These are phyloP conservation scores for Zoanthus sociatus DNA, from an alignment of 92 coral and sea anemone genomes.

Conservation along the genomic window DNA sequence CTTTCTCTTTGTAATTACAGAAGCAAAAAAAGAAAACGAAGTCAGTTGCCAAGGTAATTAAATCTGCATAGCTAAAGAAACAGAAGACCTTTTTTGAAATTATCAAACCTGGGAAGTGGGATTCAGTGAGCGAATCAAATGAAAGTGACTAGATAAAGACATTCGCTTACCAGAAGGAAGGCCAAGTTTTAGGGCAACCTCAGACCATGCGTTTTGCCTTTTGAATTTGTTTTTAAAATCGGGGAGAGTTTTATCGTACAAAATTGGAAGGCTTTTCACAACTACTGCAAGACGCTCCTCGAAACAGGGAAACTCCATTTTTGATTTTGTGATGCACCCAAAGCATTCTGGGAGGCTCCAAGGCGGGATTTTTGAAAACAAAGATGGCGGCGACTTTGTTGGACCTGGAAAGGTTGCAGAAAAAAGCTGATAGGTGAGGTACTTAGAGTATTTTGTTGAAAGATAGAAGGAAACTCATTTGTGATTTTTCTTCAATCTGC, in stretches of 20 bases:
- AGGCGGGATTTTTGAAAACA: conserved; percentile 41
- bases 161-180: conserved; percentile 40
- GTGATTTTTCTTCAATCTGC: too few species aligned
- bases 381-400: conserved; percentile 69
- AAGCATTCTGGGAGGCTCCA: conserved; percentile 25
- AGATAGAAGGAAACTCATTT: too few species aligned
- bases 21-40: neutral
- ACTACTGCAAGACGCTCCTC: conserved; percentile 37
- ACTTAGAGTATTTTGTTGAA: neutral
- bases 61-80: neutral
- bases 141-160: neutral
- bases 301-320: conserved; percentile 26
- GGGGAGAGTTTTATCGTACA: conserved; percentile 24
- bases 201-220: conserved; percentile 38
- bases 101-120: too few species aligned
- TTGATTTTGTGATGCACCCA: conserved; percentile 19
- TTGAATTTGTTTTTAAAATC: conserved; percentile 36
- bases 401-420: conserved; percentile 67
- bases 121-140: neutral
- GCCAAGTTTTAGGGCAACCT: conserved; percentile 41
- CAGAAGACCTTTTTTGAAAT: neutral
- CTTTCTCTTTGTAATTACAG: conserved; percentile 25
- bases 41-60: conserved; percentile 1
- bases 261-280: conserved; percentile 37
- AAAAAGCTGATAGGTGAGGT: conserved; percentile 64